Evolutionary conservation across 2,113 vertebrate species (phyloP).

Genomic region (Mionectes macconnelli): DNA sequence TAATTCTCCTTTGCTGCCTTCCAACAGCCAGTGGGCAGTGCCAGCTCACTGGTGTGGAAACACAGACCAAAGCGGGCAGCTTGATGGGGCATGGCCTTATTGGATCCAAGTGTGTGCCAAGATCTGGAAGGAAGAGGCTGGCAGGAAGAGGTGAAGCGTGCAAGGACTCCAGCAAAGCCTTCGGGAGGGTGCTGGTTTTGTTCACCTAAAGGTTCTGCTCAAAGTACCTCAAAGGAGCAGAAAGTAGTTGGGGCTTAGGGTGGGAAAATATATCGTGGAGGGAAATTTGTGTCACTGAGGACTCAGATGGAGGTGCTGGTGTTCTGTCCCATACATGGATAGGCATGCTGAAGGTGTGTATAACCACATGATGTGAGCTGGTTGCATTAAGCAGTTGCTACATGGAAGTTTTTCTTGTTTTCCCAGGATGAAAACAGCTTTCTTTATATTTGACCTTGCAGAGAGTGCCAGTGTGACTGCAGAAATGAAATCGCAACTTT

Average conservation of each 20-base stretch:
- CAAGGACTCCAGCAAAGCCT: background rate
- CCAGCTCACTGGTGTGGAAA: constrained; percentile 4
- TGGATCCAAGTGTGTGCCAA: background rate
- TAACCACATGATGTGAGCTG: background rate
- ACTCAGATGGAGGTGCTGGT: background rate
- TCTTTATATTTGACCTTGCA: constrained; percentile 95
- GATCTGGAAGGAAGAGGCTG: background rate
- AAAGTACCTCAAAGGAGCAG: background rate
- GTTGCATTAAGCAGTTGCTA: background rate
- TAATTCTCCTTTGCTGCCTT: constrained; percentile 61
- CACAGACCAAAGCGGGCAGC: background rate
- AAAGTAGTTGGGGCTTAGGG: background rate
- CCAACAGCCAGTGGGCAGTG: background rate
- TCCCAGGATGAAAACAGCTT: constrained; percentile 94
- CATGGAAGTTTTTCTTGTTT: background rate
- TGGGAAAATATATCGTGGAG: background rate
- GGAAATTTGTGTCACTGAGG: background rate
- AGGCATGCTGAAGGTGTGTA: background rate
- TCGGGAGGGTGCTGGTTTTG: background rate
- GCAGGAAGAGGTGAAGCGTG: background rate
- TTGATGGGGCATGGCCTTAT: background rate
- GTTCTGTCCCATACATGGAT: background rate
- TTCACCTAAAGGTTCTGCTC: background rate
- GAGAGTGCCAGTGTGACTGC: constrained; percentile 74
- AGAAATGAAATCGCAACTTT: constrained; percentile 79